Percentiles rank a stretch among this genome's conserved stretches.
Conservation (phyloP, 2,797 vertebrate species). For the Rhinogobio ventralis region DNA sequence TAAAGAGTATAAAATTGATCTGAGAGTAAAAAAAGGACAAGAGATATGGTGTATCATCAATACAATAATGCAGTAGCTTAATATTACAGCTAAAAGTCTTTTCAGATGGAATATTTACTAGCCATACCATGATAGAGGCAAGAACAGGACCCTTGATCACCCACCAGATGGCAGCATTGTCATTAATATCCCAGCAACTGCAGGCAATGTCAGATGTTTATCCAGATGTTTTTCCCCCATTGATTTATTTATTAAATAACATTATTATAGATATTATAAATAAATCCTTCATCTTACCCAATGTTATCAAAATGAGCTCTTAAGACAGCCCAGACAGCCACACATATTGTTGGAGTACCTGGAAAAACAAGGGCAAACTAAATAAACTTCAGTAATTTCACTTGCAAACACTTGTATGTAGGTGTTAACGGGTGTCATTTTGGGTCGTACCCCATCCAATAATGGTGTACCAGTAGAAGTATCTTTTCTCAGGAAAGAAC, state of each 20-base stretch:
- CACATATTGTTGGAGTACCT: conserved; percentile 97
- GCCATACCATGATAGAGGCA: conserved; percentile 92
- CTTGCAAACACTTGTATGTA: not conserved
- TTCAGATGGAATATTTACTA: not conserved
- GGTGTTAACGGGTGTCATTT: not conserved
- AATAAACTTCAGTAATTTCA: not conserved
- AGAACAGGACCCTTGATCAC: conserved; percentile 98
- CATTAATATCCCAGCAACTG: conserved; percentile 97
- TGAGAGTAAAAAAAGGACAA: conserved; percentile 65
- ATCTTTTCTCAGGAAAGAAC: conserved; percentile 95
- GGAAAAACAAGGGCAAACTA: not conserved
- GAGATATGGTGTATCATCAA: not conserved
- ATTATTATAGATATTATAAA: not conserved
- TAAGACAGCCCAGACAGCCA: conserved; percentile 92
- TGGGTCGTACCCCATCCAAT: conserved; percentile 92
- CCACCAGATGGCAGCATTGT: conserved; percentile 98
- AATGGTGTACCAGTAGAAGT: conserved; percentile 99
- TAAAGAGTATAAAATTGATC: conserved; percentile 97
- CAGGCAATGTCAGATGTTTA: not conserved
- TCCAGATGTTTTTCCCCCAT: not conserved
- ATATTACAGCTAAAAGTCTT: not conserved
- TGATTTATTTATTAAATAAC: not conserved
- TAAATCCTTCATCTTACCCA: conserved; percentile 76
- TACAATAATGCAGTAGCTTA: not conserved
- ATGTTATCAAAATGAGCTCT: conserved; percentile 90